Base-by-base conservation (phyloP, 2,797 vertebrate genomes). In the Neopelma chrysocephalum region DNA sequence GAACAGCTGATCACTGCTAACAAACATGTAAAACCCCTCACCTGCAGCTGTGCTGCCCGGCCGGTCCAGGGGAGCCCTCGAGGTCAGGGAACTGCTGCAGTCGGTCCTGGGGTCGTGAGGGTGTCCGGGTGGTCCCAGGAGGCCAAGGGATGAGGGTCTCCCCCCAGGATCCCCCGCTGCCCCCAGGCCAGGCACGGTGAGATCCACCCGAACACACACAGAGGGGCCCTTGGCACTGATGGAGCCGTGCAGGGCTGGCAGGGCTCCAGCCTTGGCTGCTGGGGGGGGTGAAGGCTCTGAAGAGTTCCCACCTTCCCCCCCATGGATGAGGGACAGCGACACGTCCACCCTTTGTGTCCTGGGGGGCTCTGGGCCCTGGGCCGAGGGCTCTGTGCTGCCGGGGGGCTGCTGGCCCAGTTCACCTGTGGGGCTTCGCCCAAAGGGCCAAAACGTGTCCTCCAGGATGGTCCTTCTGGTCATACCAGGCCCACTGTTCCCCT, bases 161-260 rank as follows among this genome's bases (percentile, higher is more conserved):
- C 23, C 62, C 25, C 50, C 19, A 6, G 61, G 34, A 5, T 4
- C 7, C 31, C 14, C 65, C 0, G 0, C 25, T 25, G 1, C 18
- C 40, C 16, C 65, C 4, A 3, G 0, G 0, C 2, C 0, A 0
- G 53, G 21, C 3, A 2, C 42, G 2, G 1, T 1, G 1, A 51
- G n/a, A 34, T 36, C 57, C 61, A 36, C 17, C n/a, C 12, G 48
- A 8, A 42, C 0, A 0, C 3, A 54, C 5, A 25, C 15, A 2
- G 85, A 38, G 27, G 34, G 50, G 26, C 15, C 50, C 50, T 51
- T 10, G 50, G 26, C 50, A 16, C 12, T 16, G 50, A 51, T 51
- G 50, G 50, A 51, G 50, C 50, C 3, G 50, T 51, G 50, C 50
- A 51, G 50, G 50, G 50, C 50, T 29, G 50, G 50, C 16, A 27